Evolutionary conservation across 2,888 invertebrate species (phyloP), one percentile per base, ranked within the genome.

Genomic region (Crossocerus cetratus): DNA sequence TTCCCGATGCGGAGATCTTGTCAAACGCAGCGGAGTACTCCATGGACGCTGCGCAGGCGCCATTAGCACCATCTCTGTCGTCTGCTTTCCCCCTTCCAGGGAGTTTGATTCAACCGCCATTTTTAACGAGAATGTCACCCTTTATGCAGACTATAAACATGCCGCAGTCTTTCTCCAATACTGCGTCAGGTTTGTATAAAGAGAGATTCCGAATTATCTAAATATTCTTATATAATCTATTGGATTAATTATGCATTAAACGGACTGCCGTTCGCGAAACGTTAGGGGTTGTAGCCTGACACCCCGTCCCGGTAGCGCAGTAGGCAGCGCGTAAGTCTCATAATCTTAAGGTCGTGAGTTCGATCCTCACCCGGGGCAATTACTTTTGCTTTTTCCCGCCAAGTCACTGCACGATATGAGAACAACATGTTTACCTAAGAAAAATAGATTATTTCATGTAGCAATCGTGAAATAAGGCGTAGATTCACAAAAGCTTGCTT

Each of bases 331-430:
- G 89, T 90, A 86, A 88, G 86, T 87, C 86, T 87, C 87, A 89
- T 89, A 89, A 90, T 90, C 86, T 86, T 86, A 96, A 96, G 96
- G 96, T 96, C 96, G 96, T 96, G 96, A 96, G 96, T 96, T 96
- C 96, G 95, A 96, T 94, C 95, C 96, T 96, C 95, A 96, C 95
- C 94, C 94, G 95, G 95, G 94, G 94, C 94, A 94, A 73, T 76
- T 72, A 90, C 90, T 80, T 83, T 81, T 54, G 32, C 18, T 22
- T 16, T 62, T 1, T 8, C 2, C 14, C 5, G 18, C 5, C 0
- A 45, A 49, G 56, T 16, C 20, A 0, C 43, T 8, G 13, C 5
- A 23, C n/a, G 4, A 16, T 21, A 3, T 13, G 1, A 59, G 18
- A 11, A 14, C 42, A 4, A 32, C 14, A 13, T 42, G 1, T 16